Evolutionary conservation across 1,140 invertebrate species (phyloP).

Genomic region (Thaumatotibia leucotreta): DNA sequence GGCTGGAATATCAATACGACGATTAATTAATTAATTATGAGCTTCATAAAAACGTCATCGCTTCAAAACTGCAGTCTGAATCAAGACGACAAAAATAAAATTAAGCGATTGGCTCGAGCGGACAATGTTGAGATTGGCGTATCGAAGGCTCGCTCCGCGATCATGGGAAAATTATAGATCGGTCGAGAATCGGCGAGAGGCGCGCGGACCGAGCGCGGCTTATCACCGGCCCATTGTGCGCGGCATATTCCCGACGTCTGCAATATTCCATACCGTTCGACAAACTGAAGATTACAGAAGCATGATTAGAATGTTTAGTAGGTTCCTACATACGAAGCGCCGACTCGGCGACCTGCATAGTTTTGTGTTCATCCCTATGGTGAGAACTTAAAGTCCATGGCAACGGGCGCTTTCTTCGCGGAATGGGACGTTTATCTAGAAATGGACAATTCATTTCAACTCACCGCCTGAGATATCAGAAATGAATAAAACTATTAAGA

Average conservation of each 20-base stretch:
- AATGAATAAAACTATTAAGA: slow-evolving; percentile 36
- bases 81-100: slow-evolving; percentile 21
- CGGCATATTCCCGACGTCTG: slow-evolving; percentile 45
- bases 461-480: slow-evolving; percentile 20
- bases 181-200: slow-evolving; percentile 31
- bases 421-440: neutral
- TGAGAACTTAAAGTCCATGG: neutral
- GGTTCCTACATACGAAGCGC: neutral
- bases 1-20: neutral
- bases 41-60: neutral
- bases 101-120: slow-evolving; percentile 31
- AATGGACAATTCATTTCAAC: slow-evolving; percentile 25
- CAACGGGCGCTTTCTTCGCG: neutral
- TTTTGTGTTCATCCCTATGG: neutral
- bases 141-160: slow-evolving; percentile 27
- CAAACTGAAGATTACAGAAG: slow-evolving; percentile 50
- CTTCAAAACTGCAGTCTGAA: neutral
- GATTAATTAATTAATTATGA: neutral
- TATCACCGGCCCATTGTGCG: slow-evolving; percentile 53
- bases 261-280: slow-evolving; percentile 54
- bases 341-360: neutral
- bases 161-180: slow-evolving; percentile 55
- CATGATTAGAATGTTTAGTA: slow-evolving; percentile 49
- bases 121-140: slow-evolving; percentile 29
- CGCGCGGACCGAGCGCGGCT: slow-evolving; percentile 29